A percentile compares a stretch with the other conserved stretches of the same genome.
Conservation (phyloP, 2,113 vertebrate species). For the Xenus cinereus region DNA sequence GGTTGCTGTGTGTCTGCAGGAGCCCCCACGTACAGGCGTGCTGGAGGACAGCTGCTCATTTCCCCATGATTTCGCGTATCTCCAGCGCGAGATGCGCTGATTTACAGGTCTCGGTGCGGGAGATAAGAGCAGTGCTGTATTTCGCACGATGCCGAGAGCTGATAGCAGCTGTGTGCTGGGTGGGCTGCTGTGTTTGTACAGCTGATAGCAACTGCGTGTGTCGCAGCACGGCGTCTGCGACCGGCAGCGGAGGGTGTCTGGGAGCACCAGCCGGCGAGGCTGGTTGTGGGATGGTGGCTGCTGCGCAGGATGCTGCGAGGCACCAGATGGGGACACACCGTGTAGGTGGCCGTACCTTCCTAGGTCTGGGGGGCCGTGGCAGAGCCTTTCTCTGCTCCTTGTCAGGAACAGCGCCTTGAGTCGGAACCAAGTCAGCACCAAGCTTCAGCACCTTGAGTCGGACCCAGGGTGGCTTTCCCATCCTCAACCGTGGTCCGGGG, state of each 20-base stretch:
- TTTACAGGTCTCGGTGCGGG: rapidly evolving
- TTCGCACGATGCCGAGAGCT: background rate
- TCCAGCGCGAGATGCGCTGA: rapidly evolving
- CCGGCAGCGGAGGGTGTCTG: rapidly evolving
- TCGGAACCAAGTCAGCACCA: background rate
- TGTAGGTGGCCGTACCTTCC: rapidly evolving
- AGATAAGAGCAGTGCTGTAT: background rate
- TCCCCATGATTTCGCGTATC: background rate
- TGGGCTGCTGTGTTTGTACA: conserved; percentile 1
- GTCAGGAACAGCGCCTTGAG: background rate
- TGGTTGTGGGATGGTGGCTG: background rate
- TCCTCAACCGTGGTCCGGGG: rapidly evolving
- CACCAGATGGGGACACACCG: rapidly evolving
- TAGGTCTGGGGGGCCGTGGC: background rate
- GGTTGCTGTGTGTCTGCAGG: background rate
- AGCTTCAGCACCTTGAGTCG: background rate
- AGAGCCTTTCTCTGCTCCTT: background rate
- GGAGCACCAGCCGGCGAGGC: rapidly evolving
- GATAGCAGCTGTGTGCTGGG: conserved; percentile 4
- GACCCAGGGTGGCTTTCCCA: background rate
- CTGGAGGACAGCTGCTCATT: background rate
- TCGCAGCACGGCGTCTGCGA: rapidly evolving
- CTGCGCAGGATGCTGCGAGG: background rate
- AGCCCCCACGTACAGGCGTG: background rate
- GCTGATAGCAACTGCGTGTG: background rate